These are phyloP conservation scores for Dichetophora obliterata DNA, from an alignment of 2,888 invertebrate species.

Conservation along the genomic window DNA sequence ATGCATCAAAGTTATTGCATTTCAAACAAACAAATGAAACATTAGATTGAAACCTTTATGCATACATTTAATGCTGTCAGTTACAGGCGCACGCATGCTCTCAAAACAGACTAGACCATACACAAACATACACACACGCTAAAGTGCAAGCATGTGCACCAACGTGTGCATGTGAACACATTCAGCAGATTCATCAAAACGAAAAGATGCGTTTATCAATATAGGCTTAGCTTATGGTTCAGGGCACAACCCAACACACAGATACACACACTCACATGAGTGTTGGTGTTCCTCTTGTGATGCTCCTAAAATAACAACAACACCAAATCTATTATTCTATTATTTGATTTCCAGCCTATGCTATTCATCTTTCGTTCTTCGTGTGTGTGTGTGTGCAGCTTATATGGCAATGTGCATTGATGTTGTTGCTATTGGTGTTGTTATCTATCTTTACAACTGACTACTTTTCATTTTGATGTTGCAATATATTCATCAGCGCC, in stretches of 20 bases:
- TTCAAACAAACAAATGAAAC: too few relatives aligned
- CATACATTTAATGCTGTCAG: too few relatives aligned
- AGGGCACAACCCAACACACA: neutral
- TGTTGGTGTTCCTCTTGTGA: too few relatives aligned
- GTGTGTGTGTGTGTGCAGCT: neutral
- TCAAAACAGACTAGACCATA: neutral
- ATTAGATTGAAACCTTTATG: too few relatives aligned
- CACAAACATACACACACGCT: neutral
- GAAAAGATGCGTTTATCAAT: conserved; percentile 3
- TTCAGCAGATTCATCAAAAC: neutral
- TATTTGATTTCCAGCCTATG: neutral
- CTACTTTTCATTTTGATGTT: conserved; percentile 36
- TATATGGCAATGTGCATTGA: neutral
- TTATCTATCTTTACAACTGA: conserved; percentile 1
- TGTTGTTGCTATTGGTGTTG: neutral
- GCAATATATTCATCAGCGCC: conserved; percentile 35
- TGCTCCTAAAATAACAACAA: neutral
- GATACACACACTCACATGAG: too few relatives aligned
- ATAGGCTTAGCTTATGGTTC: neutral
- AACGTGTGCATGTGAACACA: neutral
- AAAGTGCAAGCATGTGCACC: neutral
- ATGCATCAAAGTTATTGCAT: too few relatives aligned
- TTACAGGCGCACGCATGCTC: neutral
- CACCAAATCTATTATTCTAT: conserved; percentile 1
- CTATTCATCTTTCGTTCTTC: neutral